Evolutionary conservation across 2,888 invertebrate species (phyloP).

Genomic region (Gasteruption jaculator): DNA sequence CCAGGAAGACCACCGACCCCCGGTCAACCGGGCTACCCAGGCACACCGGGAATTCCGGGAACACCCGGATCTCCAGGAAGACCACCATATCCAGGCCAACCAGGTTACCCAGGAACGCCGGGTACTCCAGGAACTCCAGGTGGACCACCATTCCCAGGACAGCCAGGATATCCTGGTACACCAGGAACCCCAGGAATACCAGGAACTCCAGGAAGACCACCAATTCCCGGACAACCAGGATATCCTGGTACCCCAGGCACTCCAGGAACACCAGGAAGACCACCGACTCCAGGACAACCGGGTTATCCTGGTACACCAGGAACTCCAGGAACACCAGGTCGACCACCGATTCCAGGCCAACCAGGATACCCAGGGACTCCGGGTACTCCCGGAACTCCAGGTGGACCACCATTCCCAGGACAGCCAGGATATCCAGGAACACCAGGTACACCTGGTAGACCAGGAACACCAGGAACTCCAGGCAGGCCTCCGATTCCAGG

Average conservation of each 20-base stretch:
- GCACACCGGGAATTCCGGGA: conserved; percentile 18
- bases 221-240: conserved; percentile 28
- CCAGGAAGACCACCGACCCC: conserved; percentile 19
- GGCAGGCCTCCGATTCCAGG: conserved; percentile 12
- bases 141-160: conserved; percentile 26
- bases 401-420: too few species aligned
- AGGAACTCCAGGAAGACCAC: conserved; percentile 27
- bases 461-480: too few species aligned
- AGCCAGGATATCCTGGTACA: conserved; percentile 28
- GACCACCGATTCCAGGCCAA: too few species aligned
- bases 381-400: too few species aligned
- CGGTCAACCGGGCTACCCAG: conserved; percentile 17
- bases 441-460: too few species aligned
- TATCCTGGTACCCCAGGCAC: conserved; percentile 6
- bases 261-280: conserved; percentile 21
- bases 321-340: conserved; percentile 2
- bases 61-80: conserved; percentile 22
- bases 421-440: too few species aligned
- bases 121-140: conserved; percentile 26
- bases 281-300: conserved; percentile 32
- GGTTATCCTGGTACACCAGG: conserved; percentile 18
- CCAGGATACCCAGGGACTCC: too few species aligned
- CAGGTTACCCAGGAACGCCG: conserved; percentile 14
- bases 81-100: conserved; percentile 17
- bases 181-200: conserved; percentile 38